Evolutionary conservation across 1,140 invertebrate species (phyloP).

Genomic region (Drosophila kepulauana): DNA sequence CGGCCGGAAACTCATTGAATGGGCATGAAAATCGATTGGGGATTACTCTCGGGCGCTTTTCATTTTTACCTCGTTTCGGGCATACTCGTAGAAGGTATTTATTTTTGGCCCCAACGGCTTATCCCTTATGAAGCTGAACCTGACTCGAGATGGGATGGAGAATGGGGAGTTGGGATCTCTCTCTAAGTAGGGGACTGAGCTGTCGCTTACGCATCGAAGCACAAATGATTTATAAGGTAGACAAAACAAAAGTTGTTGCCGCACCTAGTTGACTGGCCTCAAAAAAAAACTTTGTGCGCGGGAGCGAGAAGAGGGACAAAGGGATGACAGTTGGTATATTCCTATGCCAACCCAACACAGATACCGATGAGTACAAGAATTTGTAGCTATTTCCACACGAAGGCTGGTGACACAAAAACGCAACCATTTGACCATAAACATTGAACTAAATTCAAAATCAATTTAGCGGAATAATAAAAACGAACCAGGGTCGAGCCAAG

Average conservation of each 20-base stretch:
- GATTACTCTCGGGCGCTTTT: conserved; percentile 77
- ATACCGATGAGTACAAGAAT: conserved; percentile 15
- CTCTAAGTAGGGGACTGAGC: conserved; percentile 52
- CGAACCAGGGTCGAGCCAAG: conserved; percentile 46
- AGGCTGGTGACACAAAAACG: conserved; percentile 74
- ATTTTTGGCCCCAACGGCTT: conserved; percentile 66
- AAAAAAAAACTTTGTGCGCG: conserved; percentile 25
- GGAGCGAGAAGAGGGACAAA: background rate
- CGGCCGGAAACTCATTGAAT: conserved; percentile 73
- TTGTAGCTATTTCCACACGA: conserved; percentile 31
- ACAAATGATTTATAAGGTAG: conserved; percentile 80
- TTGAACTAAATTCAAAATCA: conserved; percentile 83
- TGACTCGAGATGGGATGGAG: background rate
- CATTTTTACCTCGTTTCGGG: conserved; percentile 75
- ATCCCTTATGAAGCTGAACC: conserved; percentile 30
- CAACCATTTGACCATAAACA: conserved; percentile 82
- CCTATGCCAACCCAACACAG: conserved; percentile 20
- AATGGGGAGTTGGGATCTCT: background rate
- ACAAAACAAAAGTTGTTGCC: conserved; percentile 74
- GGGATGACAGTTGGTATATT: background rate
- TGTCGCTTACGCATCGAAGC: conserved; percentile 71
- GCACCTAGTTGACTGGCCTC: conserved; percentile 40
- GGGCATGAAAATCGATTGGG: conserved; percentile 76
- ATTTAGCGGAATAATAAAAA: conserved; percentile 81
- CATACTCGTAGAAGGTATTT: conserved; percentile 53